Evolutionary conservation across 1,140 invertebrate species (phyloP), one percentile per base, ranked within the genome.

Genomic region (Cydia splendana): DNA sequence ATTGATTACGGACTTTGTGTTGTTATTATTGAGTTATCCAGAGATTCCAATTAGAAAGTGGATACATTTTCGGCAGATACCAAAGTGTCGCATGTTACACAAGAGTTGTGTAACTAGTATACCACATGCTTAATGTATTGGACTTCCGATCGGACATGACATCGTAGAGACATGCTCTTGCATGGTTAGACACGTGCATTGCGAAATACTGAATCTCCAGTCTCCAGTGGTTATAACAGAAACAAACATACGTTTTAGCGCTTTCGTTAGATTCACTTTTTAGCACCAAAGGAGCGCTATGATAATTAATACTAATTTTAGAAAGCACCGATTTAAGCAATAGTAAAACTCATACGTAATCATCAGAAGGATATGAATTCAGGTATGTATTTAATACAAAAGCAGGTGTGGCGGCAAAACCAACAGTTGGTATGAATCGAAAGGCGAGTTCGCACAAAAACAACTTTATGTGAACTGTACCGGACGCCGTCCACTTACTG

Each of bases 101-200:
- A 81, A 81, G 62, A 1, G 69, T 81, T 81, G 65, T 76, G 78
- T 79, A 79, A 81, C 75, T 48, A 53, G 76, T 69, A 75, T 77
- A 42, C 69, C 65, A 77, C 76, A 80, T 76, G 76, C 24, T 51
- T 77, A 76, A 79, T 76, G 75, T 67, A 53, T 80, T 51, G 73
- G 79, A 80, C 80, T 81, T 81, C 80, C 77, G 80, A 81, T 74
- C 48, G 76, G 78, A 79, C 77, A 57, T 77, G 53, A 77, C 74
- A 53, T 69, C 65, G 73, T 80, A 38, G 67, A 18, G 34, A 28
- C n/a, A 45, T 45, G 65, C 30, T 69, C 30, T 67, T 30, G 65
- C 20, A 30, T 71, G 67, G 30, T 38, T 71, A 71, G 67, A 71
- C 20, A 9, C 2, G 34, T 13, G 65, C 24, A 67, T 71, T 71